Evolutionary conservation across 2,113 vertebrate species (phyloP), one percentile per base, ranked within the genome.

Genomic region (Balaeniceps rex): DNA sequence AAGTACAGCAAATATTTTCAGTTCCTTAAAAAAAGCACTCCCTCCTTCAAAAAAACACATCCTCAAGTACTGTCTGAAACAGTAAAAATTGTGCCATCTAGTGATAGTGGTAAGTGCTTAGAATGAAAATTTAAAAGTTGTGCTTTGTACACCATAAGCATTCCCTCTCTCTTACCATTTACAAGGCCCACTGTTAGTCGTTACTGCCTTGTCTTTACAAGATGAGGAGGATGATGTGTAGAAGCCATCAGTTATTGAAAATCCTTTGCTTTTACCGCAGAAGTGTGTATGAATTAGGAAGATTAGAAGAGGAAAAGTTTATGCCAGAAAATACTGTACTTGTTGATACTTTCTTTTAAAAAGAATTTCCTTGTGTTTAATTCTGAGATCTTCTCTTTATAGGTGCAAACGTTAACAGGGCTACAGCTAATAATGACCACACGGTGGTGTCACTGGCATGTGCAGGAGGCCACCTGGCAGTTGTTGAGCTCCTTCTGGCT

Each of bases 361-460:
- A 69, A 28, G 5, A 17, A 70, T 55, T 75, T 54, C 31, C 63
- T 29, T 34, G 42, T 60, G 42, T 82, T 83, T 96, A 51, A 94
- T 55, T 88, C 68, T 60, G n/a, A 36, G 12, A 14, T 72, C n/a
- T 52, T 96, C 83, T 94, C 63, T 93, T 85, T 76, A 34, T 95
- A 99, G 99, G 99, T 98, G 99, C 99, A 97, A 99, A 99, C 36
- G 99, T 99, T 94, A 99, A 99, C 97, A 98, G 99, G 97, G 99
- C 99, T 85, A 99, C 99, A 92, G 99, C 99, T 92, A 99, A 99
- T 96, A 99, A 99, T 83, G 99, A 99, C 98, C 99, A 99, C 98
- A 99, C 99, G n/a, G 99, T 99, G 88, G 99, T 99, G 95, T 99
- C 99, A 6, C 98, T 99, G 97, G 99, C 99, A 55, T 99, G 99